A percentile compares a stretch with the other conserved stretches of the same genome.
These are phyloP conservation scores for Amblyopsis hoosieri DNA, from an alignment of 2,797 vertebrate species.

Conservation along the genomic window DNA sequence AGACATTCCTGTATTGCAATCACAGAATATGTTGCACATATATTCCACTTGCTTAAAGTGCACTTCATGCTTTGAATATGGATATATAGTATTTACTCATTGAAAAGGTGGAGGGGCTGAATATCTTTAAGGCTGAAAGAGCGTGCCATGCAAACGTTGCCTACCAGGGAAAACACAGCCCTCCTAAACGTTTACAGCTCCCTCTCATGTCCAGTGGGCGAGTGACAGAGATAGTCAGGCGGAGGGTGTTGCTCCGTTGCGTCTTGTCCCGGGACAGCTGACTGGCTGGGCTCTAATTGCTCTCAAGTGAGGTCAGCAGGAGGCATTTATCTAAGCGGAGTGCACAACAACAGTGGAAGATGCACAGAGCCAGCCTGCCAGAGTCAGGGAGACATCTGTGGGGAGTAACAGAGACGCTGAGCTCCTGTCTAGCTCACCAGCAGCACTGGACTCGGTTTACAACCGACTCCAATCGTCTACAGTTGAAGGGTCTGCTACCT, in stretches of 20 bases:
- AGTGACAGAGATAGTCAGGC: conserved; percentile 73
- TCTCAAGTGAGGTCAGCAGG: conserved; percentile 98
- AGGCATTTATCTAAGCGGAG: conserved; percentile 96
- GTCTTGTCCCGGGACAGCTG: conserved; percentile 87
- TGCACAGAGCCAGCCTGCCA: conserved; percentile 83
- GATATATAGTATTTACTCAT: conserved; percentile 17
- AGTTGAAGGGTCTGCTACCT: conserved; percentile 11
- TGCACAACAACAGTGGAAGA: conserved; percentile 86
- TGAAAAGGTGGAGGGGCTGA: conserved; percentile 30
- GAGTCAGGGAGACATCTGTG: conserved; percentile 84
- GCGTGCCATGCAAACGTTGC: conserved; percentile 51
- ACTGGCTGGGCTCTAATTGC: conserved; percentile 98
- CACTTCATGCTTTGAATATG: conserved; percentile 19
- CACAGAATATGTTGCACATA: conserved; percentile 24
- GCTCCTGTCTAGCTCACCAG: conserved; percentile 81
- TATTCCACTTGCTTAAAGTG: conserved; percentile 6
- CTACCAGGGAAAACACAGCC: conserved; percentile 53
- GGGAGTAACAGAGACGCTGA: conserved; percentile 87
- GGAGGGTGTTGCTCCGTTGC: conserved; percentile 68
- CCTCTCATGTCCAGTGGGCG: conserved; percentile 89
- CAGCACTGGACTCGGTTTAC: conserved; percentile 64
- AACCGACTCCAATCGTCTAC: conserved; percentile 39
- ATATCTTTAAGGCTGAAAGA: conserved; percentile 29
- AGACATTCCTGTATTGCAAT: conserved; percentile 39
- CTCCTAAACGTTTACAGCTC: conserved; percentile 85